These are phyloP conservation scores for Eptesicus fuscus DNA, from an alignment of 2,113 vertebrate genomes.

Conservation along the genomic window DNA sequence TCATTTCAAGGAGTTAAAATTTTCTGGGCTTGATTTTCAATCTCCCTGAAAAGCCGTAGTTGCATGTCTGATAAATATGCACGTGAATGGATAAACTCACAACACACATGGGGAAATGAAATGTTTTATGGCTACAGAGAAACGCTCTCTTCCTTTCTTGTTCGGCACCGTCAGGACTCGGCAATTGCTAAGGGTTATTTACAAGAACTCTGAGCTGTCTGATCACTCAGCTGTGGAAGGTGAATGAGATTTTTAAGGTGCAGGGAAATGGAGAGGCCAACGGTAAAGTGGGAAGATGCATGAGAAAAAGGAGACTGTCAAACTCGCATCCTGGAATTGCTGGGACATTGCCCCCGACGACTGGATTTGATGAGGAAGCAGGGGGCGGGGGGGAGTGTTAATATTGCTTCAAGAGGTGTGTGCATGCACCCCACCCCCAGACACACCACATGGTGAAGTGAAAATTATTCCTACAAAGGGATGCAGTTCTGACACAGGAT, in stretches of 20 bases:
- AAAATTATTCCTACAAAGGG: neutral
- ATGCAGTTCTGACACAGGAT: neutral
- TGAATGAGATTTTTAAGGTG: conserved; percentile 1
- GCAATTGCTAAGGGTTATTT: neutral
- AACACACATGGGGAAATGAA: neutral
- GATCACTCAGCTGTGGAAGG: neutral
- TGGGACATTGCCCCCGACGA: fast-evolving
- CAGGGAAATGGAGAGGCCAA: neutral
- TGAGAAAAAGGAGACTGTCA: neutral
- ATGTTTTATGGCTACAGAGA: neutral
- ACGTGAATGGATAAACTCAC: neutral
- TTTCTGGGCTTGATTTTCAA: neutral
- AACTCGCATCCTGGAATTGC: neutral
- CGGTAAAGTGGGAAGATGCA: neutral
- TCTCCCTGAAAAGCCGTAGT: neutral
- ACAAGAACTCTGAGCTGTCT: neutral
- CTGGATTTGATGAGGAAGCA: neutral
- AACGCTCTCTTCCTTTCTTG: neutral
- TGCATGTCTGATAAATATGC: neutral
- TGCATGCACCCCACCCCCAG: neutral
- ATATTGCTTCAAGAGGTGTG: neutral
- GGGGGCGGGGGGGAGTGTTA: too few species aligned
- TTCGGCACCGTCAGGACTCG: neutral
- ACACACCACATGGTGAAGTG: neutral
- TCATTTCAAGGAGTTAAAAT: neutral